Base-by-base conservation (phyloP, 2,797 vertebrate genomes). In the Pygocentrus nattereri region DNA sequence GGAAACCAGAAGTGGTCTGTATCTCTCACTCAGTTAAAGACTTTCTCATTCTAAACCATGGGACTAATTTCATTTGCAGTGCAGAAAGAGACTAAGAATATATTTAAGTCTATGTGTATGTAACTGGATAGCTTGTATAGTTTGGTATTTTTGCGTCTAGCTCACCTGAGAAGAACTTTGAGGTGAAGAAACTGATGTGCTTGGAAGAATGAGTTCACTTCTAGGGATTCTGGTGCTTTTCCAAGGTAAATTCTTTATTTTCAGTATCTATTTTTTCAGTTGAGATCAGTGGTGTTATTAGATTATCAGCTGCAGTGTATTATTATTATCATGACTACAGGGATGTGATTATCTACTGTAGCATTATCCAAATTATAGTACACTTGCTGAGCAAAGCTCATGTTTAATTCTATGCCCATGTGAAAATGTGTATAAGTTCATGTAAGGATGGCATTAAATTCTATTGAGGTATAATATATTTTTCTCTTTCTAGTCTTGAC, bases 171-270 rank as follows among this genome's bases (percentile, higher is more conserved):
- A n/a, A 25, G 11, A 25, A 5, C n/a, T 56, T 23, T 52, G 1
- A n/a, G 4, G n/a, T n/a, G n/a, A 23, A n/a, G 27, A 10, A 12
- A 27, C 15, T 64, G 11, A 49, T 76, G 19, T 23, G 19, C 19
- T 64, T 18, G 21, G n/a, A 15, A 65, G n/a, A 64, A 85, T 75
- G 71, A 62, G 56, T 21, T 3, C 21, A 4, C 44, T 61, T 84
- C 47, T 74, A 21, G 77, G 52, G 34, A 77, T 73, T 68, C 10
- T 80, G 0, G 61, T 15, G 21, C 54, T 84, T 72, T 78, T 71
- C 6, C 4, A 30, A 74, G 80, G 85, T 82, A 76, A 84, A 73
- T 74, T 41, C 12, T n/a, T 72, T 62, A 21, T 56, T 34, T 34
- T n/a, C n/a, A n/a, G n/a, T n/a, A 34, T 3, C 34, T 34, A 34